A percentile compares a stretch with the other conserved stretches of the same genome.
Conservation (phyloP, 1,140 invertebrate genomes). For the Achroia grisella region DNA sequence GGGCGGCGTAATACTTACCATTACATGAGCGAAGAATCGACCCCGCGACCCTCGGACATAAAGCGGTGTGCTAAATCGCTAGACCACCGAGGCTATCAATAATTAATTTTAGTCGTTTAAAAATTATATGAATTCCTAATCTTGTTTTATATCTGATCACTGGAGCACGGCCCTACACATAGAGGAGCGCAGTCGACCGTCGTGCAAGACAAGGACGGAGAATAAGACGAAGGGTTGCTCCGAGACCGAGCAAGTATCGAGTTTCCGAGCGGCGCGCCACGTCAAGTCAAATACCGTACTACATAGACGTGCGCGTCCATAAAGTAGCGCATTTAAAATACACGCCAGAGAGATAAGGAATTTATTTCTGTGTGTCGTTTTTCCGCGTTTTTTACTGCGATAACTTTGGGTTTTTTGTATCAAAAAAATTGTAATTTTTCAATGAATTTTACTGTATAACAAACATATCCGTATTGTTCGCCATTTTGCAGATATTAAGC, state of each 20-base stretch:
- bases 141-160: not conserved
- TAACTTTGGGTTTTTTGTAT: conserved; percentile 21
- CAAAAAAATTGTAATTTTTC: conserved; percentile 66
- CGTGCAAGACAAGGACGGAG: conserved; percentile 71
- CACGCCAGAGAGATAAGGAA: conserved; percentile 69
- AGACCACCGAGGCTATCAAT: too few relatives aligned
- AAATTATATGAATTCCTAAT: too few relatives aligned
- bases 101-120: too few relatives aligned
- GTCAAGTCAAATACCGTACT: conserved; percentile 38
- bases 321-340: conserved; percentile 73
- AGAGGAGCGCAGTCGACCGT: conserved; percentile 63
- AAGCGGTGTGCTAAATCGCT: too few relatives aligned
- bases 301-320: conserved; percentile 62
- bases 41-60: too few relatives aligned
- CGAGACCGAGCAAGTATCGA: conserved; percentile 65
- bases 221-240: conserved; percentile 75
- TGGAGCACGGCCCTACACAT: conserved; percentile 27
- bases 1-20: too few relatives aligned
- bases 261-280: conserved; percentile 29
- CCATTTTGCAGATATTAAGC: conserved; percentile 22
- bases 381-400: conserved; percentile 5
- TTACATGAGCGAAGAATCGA: too few relatives aligned
- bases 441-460: conserved; percentile 27
- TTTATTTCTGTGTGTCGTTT: conserved; percentile 41
- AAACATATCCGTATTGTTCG: conserved; percentile 3